Conservation (phyloP, 2,113 vertebrate species). For the Speoplatyrhinus poulsoni region DNA sequence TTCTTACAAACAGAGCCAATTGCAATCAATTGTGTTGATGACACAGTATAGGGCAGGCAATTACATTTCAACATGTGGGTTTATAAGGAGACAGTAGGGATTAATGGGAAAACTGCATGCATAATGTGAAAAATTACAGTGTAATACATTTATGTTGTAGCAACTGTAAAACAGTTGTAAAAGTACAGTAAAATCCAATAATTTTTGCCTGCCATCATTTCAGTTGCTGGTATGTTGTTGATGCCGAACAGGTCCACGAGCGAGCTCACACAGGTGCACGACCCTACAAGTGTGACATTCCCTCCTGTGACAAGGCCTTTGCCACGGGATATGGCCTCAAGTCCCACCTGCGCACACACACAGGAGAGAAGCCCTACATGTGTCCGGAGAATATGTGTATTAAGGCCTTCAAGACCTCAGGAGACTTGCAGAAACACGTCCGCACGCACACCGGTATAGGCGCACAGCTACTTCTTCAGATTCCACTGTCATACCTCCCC, state of each 20-base stretch:
- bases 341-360: conserved; percentile 96
- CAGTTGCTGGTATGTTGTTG: not conserved
- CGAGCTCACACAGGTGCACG: conserved; percentile 81
- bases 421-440: conserved; percentile 97
- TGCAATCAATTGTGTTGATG: too few relatives aligned
- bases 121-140: too few relatives aligned
- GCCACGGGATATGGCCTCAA: conserved; percentile 93
- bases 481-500: conserved; percentile 59
- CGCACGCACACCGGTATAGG: conserved; percentile 91
- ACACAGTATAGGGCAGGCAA: too few relatives aligned
- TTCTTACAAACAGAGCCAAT: too few relatives aligned
- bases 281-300: conserved; percentile 77
- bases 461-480: conserved; percentile 64
- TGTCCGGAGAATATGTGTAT: conserved; percentile 95
- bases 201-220: too few relatives aligned
- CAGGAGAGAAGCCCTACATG: conserved; percentile 96
- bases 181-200: too few relatives aligned
- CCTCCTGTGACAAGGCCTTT: conserved; percentile 82
- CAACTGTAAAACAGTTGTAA: too few relatives aligned
- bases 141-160: too few relatives aligned
- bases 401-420: conserved; percentile 98
- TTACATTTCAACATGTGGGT: too few relatives aligned
- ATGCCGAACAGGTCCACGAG: conserved; percentile 76
- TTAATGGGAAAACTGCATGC: too few relatives aligned
- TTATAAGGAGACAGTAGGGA: too few relatives aligned